Base-by-base conservation (phyloP, 2,797 vertebrate genomes). In the Enteromius mattozi region DNA sequence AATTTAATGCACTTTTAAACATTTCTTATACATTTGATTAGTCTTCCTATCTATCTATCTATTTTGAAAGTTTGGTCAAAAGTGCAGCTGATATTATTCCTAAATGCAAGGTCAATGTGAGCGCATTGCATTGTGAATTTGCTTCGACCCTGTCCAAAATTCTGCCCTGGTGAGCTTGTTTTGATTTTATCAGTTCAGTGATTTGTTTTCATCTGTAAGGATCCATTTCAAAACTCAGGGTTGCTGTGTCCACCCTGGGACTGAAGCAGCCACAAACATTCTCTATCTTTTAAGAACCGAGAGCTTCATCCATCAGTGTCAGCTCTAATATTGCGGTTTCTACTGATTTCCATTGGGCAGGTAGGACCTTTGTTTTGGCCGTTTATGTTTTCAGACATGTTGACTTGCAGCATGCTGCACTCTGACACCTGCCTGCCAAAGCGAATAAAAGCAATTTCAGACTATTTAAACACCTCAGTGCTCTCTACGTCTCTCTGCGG, bases 381-480 rank as follows among this genome's bases (percentile, higher is more conserved):
- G 56, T 93, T 94, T 93, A 95, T 95, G 92, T 93, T 94, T 94
- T 89, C 86, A 92, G 93, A 93, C 93, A 91, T 91, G 93, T 94
- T 92, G 92, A 93, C 94, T 95, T 92, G 92, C 92, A 91, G 89
- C 91, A 87, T 88, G 89, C 80, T 93, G 92, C 94, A 92, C 93
- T 91, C 92, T 93, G 93, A 92, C 92, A 91, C 90, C 90, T 85
- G 86, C 86, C 92, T 94, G 93, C 92, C 94, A 94, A 89, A 92
- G 90, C 63, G 66, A 90, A 94, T 95, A 91, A 94, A 95, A 94
- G 89, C 92, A 93, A 95, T 94, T 94, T 91, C 84, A 83, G 92
- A 89, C 90, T 92, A 92, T 92, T 93, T 92, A 94, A 94, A 91
- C 86, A 87, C 86, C 86, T 86, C 40, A 8, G 86, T 86, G 86